Percentiles rank a stretch among this genome's conserved stretches.
Evolutionary conservation across 2,113 vertebrate species (phyloP).

Genomic region (Planiliza haematocheilus): DNA sequence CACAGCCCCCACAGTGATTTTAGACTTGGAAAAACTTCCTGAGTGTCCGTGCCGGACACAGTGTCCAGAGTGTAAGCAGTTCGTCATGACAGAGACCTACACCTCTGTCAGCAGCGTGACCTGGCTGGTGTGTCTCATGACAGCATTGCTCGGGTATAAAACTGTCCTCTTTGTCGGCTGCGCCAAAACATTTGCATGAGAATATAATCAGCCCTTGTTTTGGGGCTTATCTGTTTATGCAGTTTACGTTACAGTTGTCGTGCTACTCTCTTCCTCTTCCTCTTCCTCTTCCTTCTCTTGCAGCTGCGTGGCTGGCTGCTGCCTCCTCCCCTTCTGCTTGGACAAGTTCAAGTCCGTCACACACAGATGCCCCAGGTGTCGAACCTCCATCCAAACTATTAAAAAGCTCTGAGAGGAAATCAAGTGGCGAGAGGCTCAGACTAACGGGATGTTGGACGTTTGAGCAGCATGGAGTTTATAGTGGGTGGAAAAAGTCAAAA

Average conservation of each 20-base stretch:
- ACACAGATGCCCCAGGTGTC: constrained; percentile 80
- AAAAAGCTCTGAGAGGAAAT: constrained; percentile 69
- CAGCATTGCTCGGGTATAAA: constrained; percentile 68
- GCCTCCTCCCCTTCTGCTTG: constrained; percentile 79
- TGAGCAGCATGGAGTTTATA: too few species aligned
- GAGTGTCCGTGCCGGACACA: constrained; percentile 56
- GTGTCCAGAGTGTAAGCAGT: constrained; percentile 78
- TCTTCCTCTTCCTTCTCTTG: constrained; percentile 9
- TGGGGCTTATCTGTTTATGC: constrained; percentile 17
- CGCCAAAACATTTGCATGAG: constrained; percentile 37
- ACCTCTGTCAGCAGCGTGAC: constrained; percentile 52
- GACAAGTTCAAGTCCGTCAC: constrained; percentile 61
- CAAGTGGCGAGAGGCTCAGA: neutral
- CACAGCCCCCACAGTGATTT: constrained; percentile 75
- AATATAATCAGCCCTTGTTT: neutral
- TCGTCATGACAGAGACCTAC: constrained; percentile 67
- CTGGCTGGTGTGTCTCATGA: constrained; percentile 70
- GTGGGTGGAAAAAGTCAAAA: too few species aligned
- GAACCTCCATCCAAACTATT: constrained; percentile 49
- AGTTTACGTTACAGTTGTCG: constrained; percentile 9
- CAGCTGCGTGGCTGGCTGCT: constrained; percentile 81
- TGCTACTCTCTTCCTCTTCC: neutral
- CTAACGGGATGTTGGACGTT: neutral
- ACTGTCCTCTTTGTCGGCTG: neutral
- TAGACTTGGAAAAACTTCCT: constrained; percentile 66